Percentiles rank a stretch among this genome's conserved stretches.
Evolutionary conservation across 2,888 invertebrate species (phyloP).

Genomic region (Hyalella azteca): DNA sequence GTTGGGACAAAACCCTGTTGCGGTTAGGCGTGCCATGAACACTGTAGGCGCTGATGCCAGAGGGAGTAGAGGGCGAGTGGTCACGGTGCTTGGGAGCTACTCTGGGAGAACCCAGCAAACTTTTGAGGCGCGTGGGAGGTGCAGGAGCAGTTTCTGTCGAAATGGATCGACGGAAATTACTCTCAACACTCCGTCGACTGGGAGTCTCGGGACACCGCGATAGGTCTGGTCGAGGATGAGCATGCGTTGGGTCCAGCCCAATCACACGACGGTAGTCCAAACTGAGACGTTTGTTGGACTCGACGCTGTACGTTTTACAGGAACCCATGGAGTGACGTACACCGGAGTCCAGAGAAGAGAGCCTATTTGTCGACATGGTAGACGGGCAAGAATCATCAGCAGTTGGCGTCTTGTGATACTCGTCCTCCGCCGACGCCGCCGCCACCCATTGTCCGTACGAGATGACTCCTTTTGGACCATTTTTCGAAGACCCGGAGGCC

Average conservation of each 20-base stretch:
- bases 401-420: conserved; percentile 23
- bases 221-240: conserved; percentile 23
- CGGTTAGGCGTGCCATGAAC: conserved; percentile 54
- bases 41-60: conserved; percentile 32
- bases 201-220: conserved; percentile 40
- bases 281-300: conserved; percentile 49
- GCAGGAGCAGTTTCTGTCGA: conserved; percentile 48
- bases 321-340: conserved; percentile 57
- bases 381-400: conserved; percentile 53
- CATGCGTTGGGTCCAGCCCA: neutral
- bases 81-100: conserved; percentile 54
- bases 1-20: conserved; percentile 46
- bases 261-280: conserved; percentile 43
- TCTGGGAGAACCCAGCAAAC: conserved; percentile 52
- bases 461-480: conserved; percentile 40
- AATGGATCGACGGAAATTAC: conserved; percentile 51
- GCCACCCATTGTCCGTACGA: conserved; percentile 56
- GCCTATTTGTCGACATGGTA: conserved; percentile 56
- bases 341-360: conserved; percentile 55
- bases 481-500: neutral
- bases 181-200: conserved; percentile 39
- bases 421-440: conserved; percentile 50
- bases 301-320: conserved; percentile 54
- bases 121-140: conserved; percentile 49
- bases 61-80: conserved; percentile 45